Evolutionary conservation across 2,113 vertebrate species (phyloP).

Genomic region (Crotophaga sulcirostris): DNA sequence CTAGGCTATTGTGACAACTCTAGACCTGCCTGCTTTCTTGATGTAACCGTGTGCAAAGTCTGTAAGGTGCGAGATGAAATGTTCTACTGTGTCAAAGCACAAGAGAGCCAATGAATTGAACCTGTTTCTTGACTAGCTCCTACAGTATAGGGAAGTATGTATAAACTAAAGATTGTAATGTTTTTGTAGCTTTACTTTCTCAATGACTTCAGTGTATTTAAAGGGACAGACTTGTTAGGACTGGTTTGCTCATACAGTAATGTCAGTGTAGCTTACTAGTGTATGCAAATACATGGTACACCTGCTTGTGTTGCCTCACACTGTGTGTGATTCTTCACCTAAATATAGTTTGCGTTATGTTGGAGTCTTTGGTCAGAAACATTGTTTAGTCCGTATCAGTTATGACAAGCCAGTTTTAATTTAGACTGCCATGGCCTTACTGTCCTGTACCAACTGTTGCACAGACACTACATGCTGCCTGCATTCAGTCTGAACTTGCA

Average conservation of each 20-base stretch:
- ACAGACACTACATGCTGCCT: slow-evolving; percentile 63
- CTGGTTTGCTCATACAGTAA: slow-evolving; percentile 40
- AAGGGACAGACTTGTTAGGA: slow-evolving; percentile 59
- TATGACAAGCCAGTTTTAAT: slow-evolving; percentile 1
- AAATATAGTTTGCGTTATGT: not conserved
- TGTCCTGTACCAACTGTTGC: slow-evolving; percentile 43
- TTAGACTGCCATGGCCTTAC: slow-evolving; percentile 68
- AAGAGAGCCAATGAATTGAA: slow-evolving; percentile 59
- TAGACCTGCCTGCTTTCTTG: slow-evolving; percentile 74
- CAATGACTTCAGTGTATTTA: slow-evolving; percentile 40
- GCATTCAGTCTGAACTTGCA: slow-evolving; percentile 28
- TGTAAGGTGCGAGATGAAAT: slow-evolving; percentile 48
- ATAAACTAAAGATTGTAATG: slow-evolving; percentile 31
- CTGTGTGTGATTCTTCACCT: slow-evolving; percentile 64
- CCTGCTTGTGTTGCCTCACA: slow-evolving; percentile 64
- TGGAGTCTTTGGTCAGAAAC: not conserved
- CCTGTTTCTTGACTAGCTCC: slow-evolving; percentile 62
- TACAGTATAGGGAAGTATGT: slow-evolving; percentile 19
- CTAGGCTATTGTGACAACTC: slow-evolving; percentile 77
- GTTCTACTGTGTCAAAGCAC: slow-evolving; percentile 68
- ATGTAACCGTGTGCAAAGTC: slow-evolving; percentile 56
- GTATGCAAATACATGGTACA: slow-evolving; percentile 18
- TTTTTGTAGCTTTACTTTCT: slow-evolving; percentile 66
- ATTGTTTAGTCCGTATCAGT: not conserved
- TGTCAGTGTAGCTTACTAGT: slow-evolving; percentile 30